Conservation (phyloP, 2,888 invertebrate species). For the Nasonia oneida region DNA sequence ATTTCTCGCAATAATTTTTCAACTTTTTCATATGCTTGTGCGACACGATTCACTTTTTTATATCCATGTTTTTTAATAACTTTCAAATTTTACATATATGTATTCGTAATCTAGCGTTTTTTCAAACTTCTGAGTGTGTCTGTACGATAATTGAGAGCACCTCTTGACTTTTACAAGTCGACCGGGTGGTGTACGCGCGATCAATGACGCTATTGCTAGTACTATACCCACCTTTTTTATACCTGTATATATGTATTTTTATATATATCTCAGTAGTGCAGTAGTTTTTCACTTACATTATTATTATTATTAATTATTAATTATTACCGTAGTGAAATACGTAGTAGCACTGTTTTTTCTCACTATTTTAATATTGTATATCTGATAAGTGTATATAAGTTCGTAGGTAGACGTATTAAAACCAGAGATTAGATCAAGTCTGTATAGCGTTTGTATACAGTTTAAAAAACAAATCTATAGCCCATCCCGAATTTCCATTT, state of each 20-base stretch:
- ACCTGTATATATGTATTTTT: neutral
- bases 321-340: conserved; percentile 11
- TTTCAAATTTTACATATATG: conserved; percentile 33
- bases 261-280: conserved; percentile 14
- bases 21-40: conserved; percentile 18
- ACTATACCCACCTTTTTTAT: conserved; percentile 9
- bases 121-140: conserved; percentile 42
- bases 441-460: neutral
- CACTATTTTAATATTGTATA: conserved; percentile 41
- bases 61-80: conserved; percentile 21
- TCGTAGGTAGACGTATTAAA: conserved; percentile 42
- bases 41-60: conserved; percentile 24
- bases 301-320: neutral
- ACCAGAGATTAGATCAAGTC: conserved; percentile 20
- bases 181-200: conserved; percentile 31
- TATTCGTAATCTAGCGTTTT: conserved; percentile 46
- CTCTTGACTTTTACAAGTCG: neutral
- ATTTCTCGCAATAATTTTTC: neutral
- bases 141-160: neutral
- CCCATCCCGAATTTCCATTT: neutral
- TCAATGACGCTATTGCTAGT: conserved; percentile 46
- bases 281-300: conserved; percentile 38
- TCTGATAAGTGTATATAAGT: conserved; percentile 42
- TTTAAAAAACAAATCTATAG: too few relatives aligned
- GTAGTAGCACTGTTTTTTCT: conserved; percentile 31